Evolutionary conservation across 2,113 vertebrate species (phyloP).

Genomic region (Oreamnos americanus): DNA sequence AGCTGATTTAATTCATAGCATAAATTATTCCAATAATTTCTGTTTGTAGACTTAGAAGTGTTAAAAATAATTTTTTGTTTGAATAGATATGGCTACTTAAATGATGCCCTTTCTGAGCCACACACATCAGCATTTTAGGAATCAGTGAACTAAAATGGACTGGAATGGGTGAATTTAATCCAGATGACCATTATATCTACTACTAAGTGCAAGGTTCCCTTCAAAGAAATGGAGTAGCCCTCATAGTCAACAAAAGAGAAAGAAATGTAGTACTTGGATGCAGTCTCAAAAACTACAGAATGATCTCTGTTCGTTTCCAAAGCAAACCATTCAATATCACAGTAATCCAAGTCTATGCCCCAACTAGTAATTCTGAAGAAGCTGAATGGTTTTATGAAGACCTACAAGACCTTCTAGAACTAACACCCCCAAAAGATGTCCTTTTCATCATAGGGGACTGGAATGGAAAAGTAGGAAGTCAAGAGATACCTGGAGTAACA

Average conservation of each 20-base stretch:
- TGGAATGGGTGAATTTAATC: not conserved
- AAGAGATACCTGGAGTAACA: not conserved
- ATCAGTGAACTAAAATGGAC: not conserved
- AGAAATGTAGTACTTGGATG: not conserved
- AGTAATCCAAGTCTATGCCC: not conserved
- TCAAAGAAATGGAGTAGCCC: not conserved
- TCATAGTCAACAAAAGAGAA: not conserved
- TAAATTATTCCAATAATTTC: not conserved
- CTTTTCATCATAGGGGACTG: not conserved
- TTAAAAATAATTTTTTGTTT: not conserved
- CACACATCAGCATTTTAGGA: not conserved
- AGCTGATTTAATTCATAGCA: not conserved
- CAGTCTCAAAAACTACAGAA: not conserved
- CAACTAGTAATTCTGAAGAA: not conserved
- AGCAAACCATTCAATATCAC: not conserved
- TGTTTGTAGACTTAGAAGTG: not conserved
- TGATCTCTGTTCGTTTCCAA: not conserved
- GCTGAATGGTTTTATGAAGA: not conserved
- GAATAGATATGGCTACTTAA: not conserved
- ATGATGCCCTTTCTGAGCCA: not conserved
- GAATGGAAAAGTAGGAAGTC: not conserved
- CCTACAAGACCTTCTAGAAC: not conserved
- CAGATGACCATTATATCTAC: not conserved
- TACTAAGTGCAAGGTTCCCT: not conserved
- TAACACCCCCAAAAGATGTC: not conserved